Evolutionary conservation across 2,888 invertebrate genomes (phyloP), one percentile per base, ranked within the genome.

Genomic region (Sarcophaga carnaria): DNA sequence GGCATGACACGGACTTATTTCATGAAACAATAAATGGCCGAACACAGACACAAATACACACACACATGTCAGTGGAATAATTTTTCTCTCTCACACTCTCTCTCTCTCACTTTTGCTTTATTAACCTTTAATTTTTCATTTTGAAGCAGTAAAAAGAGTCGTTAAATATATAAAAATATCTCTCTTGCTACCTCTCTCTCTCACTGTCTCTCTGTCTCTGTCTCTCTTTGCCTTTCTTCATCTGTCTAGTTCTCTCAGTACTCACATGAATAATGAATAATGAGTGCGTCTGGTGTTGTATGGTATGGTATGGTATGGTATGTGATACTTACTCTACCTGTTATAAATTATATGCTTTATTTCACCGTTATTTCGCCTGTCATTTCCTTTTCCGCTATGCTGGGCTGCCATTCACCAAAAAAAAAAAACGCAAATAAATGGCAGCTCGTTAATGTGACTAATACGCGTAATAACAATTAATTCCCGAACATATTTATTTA

Each of bases 391-490:
- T 54, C 12, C 54, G 54, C 14, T 54, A 54, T 17, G 54, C 17
- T 54, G 54, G 14, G 10, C 37, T 37, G 0, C 54, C 54, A 14
- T 54, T 14, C 14, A 54, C 54, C 54, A 17, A 54, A 54, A 54
- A 27, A n/a, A 37, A 37, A 37, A 37, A 37, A 37, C 37, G 37
- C 37, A 37, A 37, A 88, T 77, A 86, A 86, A 88, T 88, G 85
- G 78, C 27, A 54, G 66, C 86, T 88, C 85, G 75, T 88, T 88
- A 88, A 86, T 81, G 83, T 89, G 89, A 89, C 87, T 88, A 89
- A 89, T 89, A 89, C 75, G 76, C 86, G 88, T 86, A 88, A 89
- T 89, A 89, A 89, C 85, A 89, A 89, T 89, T 89, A 89, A 89
- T 89, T 89, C 86, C 86, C 66, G 86, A 88, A 79, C 47, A 84